phyloP scores from a whole-genome alignment of 2,888 invertebrate genomes.

The Pseudococcus longispinus region DNA sequence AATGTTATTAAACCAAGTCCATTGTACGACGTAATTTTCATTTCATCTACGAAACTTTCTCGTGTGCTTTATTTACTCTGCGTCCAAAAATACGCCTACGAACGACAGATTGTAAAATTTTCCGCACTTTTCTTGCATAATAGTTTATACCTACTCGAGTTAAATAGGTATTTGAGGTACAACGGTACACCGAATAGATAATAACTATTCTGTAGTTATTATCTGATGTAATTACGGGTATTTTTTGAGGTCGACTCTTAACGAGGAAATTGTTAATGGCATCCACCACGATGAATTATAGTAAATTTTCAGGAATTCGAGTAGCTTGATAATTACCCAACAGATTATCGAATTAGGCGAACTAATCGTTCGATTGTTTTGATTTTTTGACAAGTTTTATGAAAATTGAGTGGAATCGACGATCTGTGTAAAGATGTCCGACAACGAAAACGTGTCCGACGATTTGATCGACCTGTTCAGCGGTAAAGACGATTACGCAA shows the following conservation, averaged over 20 bases:
- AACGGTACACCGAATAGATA: not conserved
- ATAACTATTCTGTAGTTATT: no score
- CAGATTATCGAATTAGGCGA: not conserved
- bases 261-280: no score
- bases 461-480: not conserved
- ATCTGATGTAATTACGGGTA: no score
- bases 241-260: not conserved
- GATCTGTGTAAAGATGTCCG: not conserved
- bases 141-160: no score
- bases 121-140: no score
- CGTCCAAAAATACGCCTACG: not conserved
- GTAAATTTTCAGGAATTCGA: not conserved
- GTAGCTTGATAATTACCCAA: no score
- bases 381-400: not conserved
- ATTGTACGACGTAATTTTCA: not conserved
- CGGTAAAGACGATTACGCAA: not conserved
- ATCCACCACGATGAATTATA: not conserved
- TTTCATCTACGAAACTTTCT: not conserved
- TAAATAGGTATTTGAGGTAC: not conserved
- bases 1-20: not conserved
- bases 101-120: not conserved
- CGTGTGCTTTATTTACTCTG: not conserved
- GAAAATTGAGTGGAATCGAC: not conserved
- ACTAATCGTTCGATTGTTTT: no score
- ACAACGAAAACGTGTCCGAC: not conserved